Base-by-base conservation (phyloP, 2,113 vertebrate species). In the Cyphomyrus plagiostoma region DNA sequence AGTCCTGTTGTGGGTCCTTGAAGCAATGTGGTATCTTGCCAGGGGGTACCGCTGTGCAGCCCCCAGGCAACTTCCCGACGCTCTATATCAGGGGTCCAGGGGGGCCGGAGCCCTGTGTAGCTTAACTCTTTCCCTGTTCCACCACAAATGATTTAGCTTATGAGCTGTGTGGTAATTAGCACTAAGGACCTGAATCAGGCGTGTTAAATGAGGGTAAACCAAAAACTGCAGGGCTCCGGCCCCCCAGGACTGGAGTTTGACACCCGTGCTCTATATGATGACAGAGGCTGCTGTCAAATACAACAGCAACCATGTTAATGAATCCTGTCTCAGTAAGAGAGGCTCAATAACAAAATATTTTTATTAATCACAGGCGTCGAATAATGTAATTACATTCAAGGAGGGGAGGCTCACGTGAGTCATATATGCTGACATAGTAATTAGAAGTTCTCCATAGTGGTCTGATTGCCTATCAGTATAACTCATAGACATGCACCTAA, bases 381-480 rank as follows among this genome's bases (percentile, higher is more conserved):
- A 86, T 89, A 87, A 58, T 87, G 42, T 9, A 39, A 86, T 62
- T 45, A n/a, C 17, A 4, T 21, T 56, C 21, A 80, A 35, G 49
- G 83, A 58, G 66, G 48, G 52, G 74, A 46, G 45, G n/a, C 26
- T 89, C 30, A 10, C 11, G 87, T 66, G 87, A 88, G 56, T 42
- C 86, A 77, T 42, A 46, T 56, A 23, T n/a, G 7, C 87, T 84
- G n/a, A n/a, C 70, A 45, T 80, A 17, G 26, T 49, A 45, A 90
- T 89, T 86, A 80, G 19, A 39, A 48, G 11, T n/a, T 45, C 90
- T 77, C 82, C 23, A n/a, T 53, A 35, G 84, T 42, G n/a, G 49
- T 52, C 56, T 90, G 90, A 90, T 87, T 90, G 46, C 80, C 13
- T 90, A 49, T 87, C 83, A 62, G 50, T 88, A 80, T 87, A 48